A percentile compares a stretch with the other conserved stretches of the same genome.
Evolutionary conservation across 2,113 vertebrate species (phyloP).

Genomic region (Cephalopterus ornatus): DNA sequence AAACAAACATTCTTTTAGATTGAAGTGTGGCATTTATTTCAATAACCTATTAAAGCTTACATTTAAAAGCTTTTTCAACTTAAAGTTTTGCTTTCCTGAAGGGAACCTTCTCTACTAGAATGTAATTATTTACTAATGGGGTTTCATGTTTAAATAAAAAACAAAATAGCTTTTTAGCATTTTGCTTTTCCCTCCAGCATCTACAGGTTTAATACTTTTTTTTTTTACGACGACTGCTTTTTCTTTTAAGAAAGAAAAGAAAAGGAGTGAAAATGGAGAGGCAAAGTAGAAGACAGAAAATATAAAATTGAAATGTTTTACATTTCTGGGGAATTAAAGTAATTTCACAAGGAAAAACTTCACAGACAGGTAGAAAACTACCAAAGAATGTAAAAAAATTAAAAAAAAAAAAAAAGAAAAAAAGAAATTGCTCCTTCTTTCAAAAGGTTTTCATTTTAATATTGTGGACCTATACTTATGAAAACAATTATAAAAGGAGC

Average conservation of each 20-base stretch:
- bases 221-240: background rate
- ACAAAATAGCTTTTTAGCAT: background rate
- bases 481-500: background rate
- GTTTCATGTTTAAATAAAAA: background rate
- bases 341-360: background rate
- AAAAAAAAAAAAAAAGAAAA: too few relatives aligned
- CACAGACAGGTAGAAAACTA: background rate
- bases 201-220: background rate
- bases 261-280: background rate
- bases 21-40: background rate
- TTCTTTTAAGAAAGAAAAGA: background rate
- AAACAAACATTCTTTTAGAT: slow-evolving; percentile 21
- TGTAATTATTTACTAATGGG: slow-evolving; percentile 9
- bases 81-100: background rate
- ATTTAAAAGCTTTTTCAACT: background rate
- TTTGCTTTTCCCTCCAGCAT: background rate
- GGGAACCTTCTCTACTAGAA: background rate
- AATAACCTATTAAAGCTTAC: background rate
- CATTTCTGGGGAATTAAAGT: background rate
- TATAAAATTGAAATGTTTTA: background rate
- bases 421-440: background rate
- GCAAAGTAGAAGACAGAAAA: background rate
- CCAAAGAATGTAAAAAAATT: background rate
- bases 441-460: background rate
- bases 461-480: background rate